phyloP scores from a whole-genome alignment of 2,888 invertebrate species.

The Ceratothoa steindachneri region DNA sequence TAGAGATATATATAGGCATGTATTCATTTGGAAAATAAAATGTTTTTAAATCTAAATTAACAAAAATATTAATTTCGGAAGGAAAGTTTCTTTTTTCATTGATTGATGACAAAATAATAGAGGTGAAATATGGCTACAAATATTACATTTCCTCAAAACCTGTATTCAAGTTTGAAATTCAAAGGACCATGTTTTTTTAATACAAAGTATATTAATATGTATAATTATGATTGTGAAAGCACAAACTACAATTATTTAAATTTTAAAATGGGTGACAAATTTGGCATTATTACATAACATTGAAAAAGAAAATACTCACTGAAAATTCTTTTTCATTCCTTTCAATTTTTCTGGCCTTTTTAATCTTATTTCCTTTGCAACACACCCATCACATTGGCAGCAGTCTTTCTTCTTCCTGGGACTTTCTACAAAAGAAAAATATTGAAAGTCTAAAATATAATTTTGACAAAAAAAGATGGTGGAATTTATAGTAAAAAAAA shows the following conservation, averaged over 20 bases:
- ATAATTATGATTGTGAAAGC: no score
- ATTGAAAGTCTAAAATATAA: not conserved
- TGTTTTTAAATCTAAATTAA: not conserved
- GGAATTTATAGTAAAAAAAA: not conserved
- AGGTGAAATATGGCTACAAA: no score
- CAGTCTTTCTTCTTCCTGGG: constrained; percentile 71
- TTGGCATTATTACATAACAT: no score
- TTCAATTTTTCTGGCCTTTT: constrained; percentile 85
- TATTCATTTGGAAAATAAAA: not conserved
- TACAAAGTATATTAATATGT: no score
- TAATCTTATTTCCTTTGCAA: constrained; percentile 74
- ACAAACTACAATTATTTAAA: no score
- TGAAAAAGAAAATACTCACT: constrained; percentile 57
- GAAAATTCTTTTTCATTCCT: constrained; percentile 69
- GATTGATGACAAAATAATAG: no score
- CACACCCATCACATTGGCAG: constrained; percentile 86
- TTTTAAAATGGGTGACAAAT: no score
- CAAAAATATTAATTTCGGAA: not conserved
- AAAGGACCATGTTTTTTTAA: no score
- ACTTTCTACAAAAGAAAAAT: constrained; percentile 60
- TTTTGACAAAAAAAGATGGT: not conserved
- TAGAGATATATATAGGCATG: not conserved
- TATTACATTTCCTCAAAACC: no score
- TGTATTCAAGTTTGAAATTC: no score
- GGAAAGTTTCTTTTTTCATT: no score